Percentiles rank a stretch among this genome's conserved stretches.
phyloP scores from a whole-genome alignment of 2,113 vertebrate species.

The Ailurus styani region DNA sequence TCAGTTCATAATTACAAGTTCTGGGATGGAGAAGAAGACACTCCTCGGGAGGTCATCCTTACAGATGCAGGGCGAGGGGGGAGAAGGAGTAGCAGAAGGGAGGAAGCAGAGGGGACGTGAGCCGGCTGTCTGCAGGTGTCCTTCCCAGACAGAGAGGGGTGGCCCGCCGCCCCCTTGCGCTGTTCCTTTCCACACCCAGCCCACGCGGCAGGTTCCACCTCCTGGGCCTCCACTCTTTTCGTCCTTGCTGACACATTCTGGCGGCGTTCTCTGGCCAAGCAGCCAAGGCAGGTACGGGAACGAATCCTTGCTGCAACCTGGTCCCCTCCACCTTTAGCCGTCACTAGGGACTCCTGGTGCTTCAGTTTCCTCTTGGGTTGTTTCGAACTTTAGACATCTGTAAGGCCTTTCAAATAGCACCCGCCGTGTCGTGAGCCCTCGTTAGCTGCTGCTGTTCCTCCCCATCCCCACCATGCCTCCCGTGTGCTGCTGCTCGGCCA shows the following conservation, averaged over 20 bases:
- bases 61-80: not conserved
- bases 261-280: not conserved
- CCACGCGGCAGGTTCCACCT: fast-evolving
- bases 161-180: not conserved
- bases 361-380: not conserved
- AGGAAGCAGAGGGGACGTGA: not conserved
- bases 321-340: fast-evolving
- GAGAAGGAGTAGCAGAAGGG: no score
- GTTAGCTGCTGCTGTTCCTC: fast-evolving
- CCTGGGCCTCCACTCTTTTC: not conserved
- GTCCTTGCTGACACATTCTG: fast-evolving
- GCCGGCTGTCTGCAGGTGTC: not conserved
- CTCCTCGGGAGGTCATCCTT: not conserved
- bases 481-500: fast-evolving
- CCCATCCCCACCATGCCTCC: no score
- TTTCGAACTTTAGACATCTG: not conserved
- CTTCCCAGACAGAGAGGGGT: not conserved
- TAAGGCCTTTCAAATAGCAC: not conserved
- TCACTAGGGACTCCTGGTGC: not conserved
- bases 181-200: not conserved
- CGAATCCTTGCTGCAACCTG: no score
- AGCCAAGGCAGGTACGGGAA: not conserved
- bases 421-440: not conserved
- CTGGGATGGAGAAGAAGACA: not conserved
- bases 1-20: no score